Evolutionary conservation across 1,140 invertebrate genomes (phyloP).

Genomic region (Thaumatotibia leucotreta): DNA sequence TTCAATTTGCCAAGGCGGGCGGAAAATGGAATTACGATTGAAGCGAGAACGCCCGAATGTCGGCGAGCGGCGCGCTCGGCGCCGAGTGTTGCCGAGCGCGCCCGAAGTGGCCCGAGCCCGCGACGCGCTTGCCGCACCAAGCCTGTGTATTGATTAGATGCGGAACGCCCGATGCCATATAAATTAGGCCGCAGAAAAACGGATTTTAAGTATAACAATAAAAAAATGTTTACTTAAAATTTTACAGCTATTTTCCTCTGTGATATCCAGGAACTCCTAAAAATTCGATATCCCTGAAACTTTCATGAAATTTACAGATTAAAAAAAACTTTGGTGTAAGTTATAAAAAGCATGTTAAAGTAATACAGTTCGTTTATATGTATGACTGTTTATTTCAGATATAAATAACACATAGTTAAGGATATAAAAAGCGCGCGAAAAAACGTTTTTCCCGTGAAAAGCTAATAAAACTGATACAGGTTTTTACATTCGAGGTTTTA

Average conservation of each 20-base stretch:
- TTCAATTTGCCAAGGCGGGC: conserved; percentile 78
- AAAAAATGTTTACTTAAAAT: conserved; percentile 23
- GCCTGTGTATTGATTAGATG: conserved; percentile 77
- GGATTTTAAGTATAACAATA: conserved; percentile 38
- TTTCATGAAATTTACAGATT: neutral
- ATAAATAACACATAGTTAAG: neutral
- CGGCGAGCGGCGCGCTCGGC: conserved; percentile 39
- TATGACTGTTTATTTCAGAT: neutral
- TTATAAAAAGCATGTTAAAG: neutral
- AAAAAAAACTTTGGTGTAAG: neutral
- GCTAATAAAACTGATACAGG: too few relatives aligned
- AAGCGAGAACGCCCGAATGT: conserved; percentile 67
- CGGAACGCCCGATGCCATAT: conserved; percentile 75
- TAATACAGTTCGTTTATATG: neutral
- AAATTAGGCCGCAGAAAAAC: conserved; percentile 75
- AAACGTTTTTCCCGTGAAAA: too few relatives aligned
- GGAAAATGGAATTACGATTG: conserved; percentile 77
- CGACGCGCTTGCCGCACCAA: conserved; percentile 47
- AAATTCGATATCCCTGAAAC: neutral
- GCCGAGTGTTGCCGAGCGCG: conserved; percentile 43
- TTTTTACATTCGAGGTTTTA: too few relatives aligned
- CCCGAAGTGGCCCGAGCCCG: conserved; percentile 46
- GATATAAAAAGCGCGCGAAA: neutral
- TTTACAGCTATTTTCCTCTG: neutral
- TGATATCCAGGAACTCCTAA: neutral